These are phyloP conservation scores for Sarcophilus harrisii DNA, from an alignment of 2,797 vertebrate species.

Conservation along the genomic window DNA sequence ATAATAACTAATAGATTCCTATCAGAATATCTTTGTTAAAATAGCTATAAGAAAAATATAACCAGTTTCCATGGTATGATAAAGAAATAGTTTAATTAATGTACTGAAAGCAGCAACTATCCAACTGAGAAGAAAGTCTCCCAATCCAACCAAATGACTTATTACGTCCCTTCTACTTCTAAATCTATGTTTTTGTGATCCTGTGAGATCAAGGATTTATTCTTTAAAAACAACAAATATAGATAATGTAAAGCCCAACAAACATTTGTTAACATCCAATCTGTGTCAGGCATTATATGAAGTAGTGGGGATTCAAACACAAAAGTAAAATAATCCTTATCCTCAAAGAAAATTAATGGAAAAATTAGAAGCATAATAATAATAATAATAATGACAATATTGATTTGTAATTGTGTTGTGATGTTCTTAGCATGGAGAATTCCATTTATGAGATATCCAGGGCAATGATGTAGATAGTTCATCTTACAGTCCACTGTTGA, in stretches of 20 bases:
- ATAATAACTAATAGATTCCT: slow-evolving; percentile 56
- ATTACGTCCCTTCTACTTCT: not conserved
- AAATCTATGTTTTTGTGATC: not conserved
- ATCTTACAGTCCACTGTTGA: not conserved
- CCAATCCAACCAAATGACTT: not conserved
- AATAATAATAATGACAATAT: not conserved
- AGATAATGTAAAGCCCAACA: not conserved
- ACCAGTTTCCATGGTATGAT: slow-evolving; percentile 9
- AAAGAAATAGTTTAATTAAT: slow-evolving; percentile 42
- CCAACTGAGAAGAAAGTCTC: slow-evolving; percentile 34
- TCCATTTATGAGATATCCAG: not conserved
- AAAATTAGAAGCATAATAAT: not conserved
- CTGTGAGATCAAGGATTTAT: not conserved
- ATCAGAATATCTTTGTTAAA: slow-evolving; percentile 57
- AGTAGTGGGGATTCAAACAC: not conserved
- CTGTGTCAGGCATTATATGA: not conserved
- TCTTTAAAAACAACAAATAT: not conserved
- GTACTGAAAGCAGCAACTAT: slow-evolving; percentile 26
- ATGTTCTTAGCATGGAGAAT: not conserved
- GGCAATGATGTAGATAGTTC: not conserved
- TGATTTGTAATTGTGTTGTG: not conserved
- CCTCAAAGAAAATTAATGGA: not conserved
- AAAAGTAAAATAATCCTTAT: not conserved
- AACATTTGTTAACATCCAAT: not conserved
- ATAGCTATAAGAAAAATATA: slow-evolving; percentile 27